Conservation (phyloP, 2,888 invertebrate species). For the Lycophotia porphyrea region DNA sequence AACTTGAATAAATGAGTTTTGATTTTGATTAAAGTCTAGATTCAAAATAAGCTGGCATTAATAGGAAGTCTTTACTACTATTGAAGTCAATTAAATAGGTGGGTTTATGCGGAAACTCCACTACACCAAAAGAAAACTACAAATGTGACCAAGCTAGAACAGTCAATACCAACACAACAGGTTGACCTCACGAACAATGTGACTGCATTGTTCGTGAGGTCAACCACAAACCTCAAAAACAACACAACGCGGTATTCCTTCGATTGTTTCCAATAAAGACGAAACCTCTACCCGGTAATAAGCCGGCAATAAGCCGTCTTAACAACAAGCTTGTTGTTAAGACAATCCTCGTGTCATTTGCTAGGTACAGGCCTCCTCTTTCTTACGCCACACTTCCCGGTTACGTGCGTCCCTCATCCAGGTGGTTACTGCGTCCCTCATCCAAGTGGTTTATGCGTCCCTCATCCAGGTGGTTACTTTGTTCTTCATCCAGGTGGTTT, state of each 20-base stretch:
- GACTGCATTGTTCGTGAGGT: too few species aligned
- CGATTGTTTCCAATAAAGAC: neutral
- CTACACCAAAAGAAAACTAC: neutral
- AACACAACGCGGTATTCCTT: neutral
- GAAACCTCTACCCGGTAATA: neutral
- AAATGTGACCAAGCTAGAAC: neutral
- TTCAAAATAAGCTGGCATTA: slow-evolving; percentile 4
- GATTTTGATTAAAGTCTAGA: neutral
- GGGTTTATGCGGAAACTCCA: neutral
- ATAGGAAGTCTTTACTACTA: neutral
- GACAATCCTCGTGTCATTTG: neutral
- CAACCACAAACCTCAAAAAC: too few species aligned
- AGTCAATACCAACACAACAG: too few species aligned
- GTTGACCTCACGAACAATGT: neutral
- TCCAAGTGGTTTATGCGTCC: too few species aligned
- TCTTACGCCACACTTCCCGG: neutral
- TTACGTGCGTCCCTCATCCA: neutral
- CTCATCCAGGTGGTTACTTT: too few species aligned
- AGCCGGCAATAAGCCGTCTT: too few species aligned
- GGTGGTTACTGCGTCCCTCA: too few species aligned
- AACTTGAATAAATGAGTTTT: neutral
- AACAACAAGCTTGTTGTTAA: neutral
- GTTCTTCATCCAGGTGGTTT: too few species aligned
- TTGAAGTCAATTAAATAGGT: slow-evolving; percentile 4
- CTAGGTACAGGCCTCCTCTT: neutral